phyloP scores from a whole-genome alignment of 2,113 vertebrate species.

The Corythoichthys haematopterus region DNA sequence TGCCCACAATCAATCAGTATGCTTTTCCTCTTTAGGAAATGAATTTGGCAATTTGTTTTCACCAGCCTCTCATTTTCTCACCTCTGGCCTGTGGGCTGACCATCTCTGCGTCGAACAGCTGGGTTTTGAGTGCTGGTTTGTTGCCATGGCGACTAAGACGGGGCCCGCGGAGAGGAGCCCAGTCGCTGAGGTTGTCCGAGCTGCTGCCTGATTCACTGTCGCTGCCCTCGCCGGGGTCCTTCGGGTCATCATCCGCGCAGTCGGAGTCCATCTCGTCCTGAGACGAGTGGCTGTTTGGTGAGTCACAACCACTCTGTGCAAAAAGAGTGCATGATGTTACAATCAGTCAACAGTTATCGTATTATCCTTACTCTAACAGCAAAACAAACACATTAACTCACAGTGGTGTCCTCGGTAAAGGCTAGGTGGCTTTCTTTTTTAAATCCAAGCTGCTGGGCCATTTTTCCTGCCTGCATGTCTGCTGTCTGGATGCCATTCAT shows the following conservation, averaged over 20 bases:
- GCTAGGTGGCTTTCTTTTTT: conserved; percentile 54
- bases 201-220: conserved; percentile 53
- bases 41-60: not conserved
- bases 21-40: not conserved
- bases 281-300: conserved; percentile 22
- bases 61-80: conserved; percentile 33
- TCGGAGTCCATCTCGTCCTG: conserved; percentile 54
- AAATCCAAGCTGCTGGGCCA: conserved; percentile 35
- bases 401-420: conserved; percentile 42
- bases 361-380: conserved; percentile 10
- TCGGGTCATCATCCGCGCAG: conserved; percentile 43
- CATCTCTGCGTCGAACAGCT: conserved; percentile 37
- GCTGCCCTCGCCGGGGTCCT: conserved; percentile 50
- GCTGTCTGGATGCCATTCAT: conserved; percentile 51
- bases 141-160: conserved; percentile 46
- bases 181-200: conserved; percentile 43
- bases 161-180: conserved; percentile 43
- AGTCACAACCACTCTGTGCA: conserved; percentile 29
- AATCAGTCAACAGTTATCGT: not conserved
- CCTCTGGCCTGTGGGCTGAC: conserved; percentile 41
- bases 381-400: conserved; percentile 25
- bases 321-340: not conserved
- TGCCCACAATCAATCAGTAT: not conserved
- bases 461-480: conserved; percentile 42
- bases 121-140: conserved; percentile 35